A percentile compares a stretch with the other conserved stretches of the same genome.
Conservation (phyloP, 2,888 invertebrate species). For the Parnassius mnemosyne region DNA sequence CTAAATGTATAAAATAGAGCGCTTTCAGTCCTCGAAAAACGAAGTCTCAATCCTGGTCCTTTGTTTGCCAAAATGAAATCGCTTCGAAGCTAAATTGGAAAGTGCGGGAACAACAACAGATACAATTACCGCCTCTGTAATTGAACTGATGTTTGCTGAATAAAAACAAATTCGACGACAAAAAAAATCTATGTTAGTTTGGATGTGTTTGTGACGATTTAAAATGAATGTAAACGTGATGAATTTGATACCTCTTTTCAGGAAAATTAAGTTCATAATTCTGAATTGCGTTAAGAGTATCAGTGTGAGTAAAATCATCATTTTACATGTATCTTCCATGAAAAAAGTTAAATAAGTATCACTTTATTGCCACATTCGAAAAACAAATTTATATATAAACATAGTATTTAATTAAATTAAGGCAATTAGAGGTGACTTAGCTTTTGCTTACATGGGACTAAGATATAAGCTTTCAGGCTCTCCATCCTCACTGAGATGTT, state of each 20-base stretch:
- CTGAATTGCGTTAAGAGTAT: too few species aligned
- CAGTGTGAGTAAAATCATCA: too few species aligned
- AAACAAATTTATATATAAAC: too few species aligned
- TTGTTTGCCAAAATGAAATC: slow-evolving; percentile 71
- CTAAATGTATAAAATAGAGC: slow-evolving; percentile 13
- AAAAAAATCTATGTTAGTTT: slow-evolving; percentile 6
- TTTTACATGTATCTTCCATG: too few species aligned
- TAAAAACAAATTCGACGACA: slow-evolving; percentile 25
- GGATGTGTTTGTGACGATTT: slow-evolving; percentile 1
- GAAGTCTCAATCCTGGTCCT: slow-evolving; percentile 53
- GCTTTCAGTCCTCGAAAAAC: slow-evolving; percentile 38
- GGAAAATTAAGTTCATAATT: too few species aligned
- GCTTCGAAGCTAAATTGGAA: slow-evolving; percentile 62
- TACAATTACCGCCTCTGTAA: slow-evolving; percentile 33
- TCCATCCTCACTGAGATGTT: too few species aligned
- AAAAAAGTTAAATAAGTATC: too few species aligned
- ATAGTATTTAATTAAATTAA: too few species aligned
- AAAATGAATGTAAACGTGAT: neutral
- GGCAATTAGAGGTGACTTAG: too few species aligned
- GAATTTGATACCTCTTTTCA: neutral
- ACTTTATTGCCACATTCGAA: too few species aligned
- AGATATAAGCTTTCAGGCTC: too few species aligned
- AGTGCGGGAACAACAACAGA: slow-evolving; percentile 40
- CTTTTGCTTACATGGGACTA: too few species aligned
- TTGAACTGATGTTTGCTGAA: slow-evolving; percentile 32